Conservation (phyloP, 2,113 vertebrate species). For the Sigmodon hispidus region DNA sequence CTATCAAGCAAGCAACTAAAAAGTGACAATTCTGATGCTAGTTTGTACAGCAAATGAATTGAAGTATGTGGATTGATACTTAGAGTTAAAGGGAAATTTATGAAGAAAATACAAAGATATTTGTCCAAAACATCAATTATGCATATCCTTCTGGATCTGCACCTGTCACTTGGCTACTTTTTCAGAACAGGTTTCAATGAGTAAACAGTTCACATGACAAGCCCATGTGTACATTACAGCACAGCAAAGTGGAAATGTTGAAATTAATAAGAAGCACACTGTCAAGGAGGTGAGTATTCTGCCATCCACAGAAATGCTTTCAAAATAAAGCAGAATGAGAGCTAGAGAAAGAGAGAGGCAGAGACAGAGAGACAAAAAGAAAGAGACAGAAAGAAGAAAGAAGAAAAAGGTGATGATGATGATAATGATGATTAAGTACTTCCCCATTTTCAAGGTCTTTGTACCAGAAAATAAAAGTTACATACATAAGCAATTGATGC, state of each 20-base stretch:
- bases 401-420: no score
- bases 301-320: background rate
- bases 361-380: no score
- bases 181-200: background rate
- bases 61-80: background rate
- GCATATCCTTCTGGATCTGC: conserved; percentile 51
- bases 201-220: conserved; percentile 4
- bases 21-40: background rate
- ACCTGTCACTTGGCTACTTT: conserved; percentile 32
- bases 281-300: background rate
- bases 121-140: background rate
- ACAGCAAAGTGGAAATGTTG: conserved; percentile 30
- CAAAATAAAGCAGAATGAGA: conserved; percentile 10
- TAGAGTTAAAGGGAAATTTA: background rate
- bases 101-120: background rate
- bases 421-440: background rate
- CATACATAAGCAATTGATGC: background rate
- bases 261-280: background rate
- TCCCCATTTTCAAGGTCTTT: background rate
- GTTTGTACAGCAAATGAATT: background rate
- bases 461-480: background rate
- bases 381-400: background rate
- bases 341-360: background rate
- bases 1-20: background rate
- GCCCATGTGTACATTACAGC: no score